Conservation (phyloP, 2,888 invertebrate genomes). For the Aphelenchoides bicaudatus region DNA sequence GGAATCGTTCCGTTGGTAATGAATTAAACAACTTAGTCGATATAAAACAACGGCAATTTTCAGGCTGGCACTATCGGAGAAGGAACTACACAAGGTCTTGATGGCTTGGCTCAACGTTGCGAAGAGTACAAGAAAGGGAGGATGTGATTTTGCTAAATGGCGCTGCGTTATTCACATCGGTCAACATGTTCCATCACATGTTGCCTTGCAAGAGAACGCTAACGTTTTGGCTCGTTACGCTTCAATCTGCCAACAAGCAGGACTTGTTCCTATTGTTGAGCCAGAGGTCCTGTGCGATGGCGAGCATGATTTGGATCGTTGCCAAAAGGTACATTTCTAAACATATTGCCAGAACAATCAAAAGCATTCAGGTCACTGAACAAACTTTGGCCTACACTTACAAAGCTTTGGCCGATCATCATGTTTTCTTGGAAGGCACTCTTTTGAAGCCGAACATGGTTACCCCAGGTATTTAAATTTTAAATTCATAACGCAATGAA, state of each 20-base stretch:
- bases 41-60: too few species aligned
- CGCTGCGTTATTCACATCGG: conserved; percentile 63
- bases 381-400: conserved; percentile 53
- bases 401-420: conserved; percentile 60
- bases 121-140: conserved; percentile 63
- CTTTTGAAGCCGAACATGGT: conserved; percentile 85
- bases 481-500: too few species aligned
- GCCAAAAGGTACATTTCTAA: conserved; percentile 57
- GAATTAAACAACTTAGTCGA: too few species aligned
- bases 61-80: conserved; percentile 90
- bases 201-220: conserved; percentile 62
- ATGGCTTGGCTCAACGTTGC: conserved; percentile 58
- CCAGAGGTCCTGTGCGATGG: conserved; percentile 97
- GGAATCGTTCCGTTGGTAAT: conserved; percentile 66
- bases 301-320: conserved; percentile 73
- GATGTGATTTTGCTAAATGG: conserved; percentile 64
- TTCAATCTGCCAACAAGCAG: conserved; percentile 67
- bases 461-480: too few species aligned
- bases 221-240: conserved; percentile 62
- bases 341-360: too few species aligned
- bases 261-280: conserved; percentile 97
- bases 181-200: conserved; percentile 60
- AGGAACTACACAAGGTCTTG: conserved; percentile 78
- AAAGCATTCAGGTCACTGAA: conserved; percentile 58
- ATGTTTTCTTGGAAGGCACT: conserved; percentile 61